Evolutionary conservation across 2,888 invertebrate species (phyloP).

Genomic region (Gasteruption jaculator): DNA sequence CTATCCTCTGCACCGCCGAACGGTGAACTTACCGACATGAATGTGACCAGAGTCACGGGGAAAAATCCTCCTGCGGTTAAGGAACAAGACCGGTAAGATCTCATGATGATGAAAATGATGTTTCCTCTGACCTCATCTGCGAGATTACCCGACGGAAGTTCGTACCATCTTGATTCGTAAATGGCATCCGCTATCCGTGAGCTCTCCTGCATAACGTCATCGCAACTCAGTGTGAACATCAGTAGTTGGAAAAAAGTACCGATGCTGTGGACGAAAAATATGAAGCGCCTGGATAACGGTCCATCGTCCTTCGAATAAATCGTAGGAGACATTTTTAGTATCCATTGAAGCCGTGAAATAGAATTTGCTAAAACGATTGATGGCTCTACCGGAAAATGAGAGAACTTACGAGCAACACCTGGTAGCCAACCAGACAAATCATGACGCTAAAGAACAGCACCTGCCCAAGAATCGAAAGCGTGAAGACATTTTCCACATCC

Average conservation of each 20-base stretch:
- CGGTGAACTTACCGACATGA: constrained; percentile 17
- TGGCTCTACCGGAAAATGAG: constrained; percentile 23
- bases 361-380: constrained; percentile 5
- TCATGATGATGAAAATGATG: constrained; percentile 21
- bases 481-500: constrained; percentile 11
- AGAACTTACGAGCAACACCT: constrained; percentile 23
- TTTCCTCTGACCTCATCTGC: constrained; percentile 13
- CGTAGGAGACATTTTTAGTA: neutral
- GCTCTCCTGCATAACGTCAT: constrained; percentile 5
- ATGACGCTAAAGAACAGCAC: constrained; percentile 1
- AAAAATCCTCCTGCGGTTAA: constrained; percentile 19
- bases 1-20: constrained; percentile 58
- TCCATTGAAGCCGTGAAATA: neutral
- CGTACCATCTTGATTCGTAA: constrained; percentile 19
- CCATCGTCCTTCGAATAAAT: constrained; percentile 11
- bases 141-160: neutral
- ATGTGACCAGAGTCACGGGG: constrained; percentile 18
- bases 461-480: constrained; percentile 9
- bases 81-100: constrained; percentile 18
- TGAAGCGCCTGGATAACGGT: neutral
- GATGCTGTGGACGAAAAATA: constrained; percentile 1
- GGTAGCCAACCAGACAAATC: no score
- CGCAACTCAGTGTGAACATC: constrained; percentile 13
- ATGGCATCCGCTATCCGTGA: constrained; percentile 15
- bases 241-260: constrained; percentile 14